phyloP scores from a whole-genome alignment of 2,888 invertebrate species.

The Noctua comes region DNA sequence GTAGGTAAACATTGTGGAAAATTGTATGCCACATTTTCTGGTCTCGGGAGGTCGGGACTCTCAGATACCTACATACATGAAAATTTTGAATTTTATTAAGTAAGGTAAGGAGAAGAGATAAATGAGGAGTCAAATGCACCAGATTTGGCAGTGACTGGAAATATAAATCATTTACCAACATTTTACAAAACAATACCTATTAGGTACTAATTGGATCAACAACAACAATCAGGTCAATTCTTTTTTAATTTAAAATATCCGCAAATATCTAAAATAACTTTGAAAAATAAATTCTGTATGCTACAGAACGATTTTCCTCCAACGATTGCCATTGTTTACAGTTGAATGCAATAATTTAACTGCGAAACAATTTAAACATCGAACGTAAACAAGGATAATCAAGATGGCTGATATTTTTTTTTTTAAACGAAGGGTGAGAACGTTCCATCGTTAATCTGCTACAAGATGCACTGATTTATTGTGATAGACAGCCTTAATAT shows the following conservation, averaged over 20 bases:
- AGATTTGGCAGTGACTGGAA: neutral
- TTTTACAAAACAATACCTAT: neutral
- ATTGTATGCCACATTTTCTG: neutral
- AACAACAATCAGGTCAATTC: slow-evolving; percentile 3
- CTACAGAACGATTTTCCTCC: slow-evolving; percentile 14
- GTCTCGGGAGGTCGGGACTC: neutral
- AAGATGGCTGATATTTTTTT: slow-evolving; percentile 12
- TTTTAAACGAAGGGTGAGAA: neutral
- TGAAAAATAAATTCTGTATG: slow-evolving; percentile 4
- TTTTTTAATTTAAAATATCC: neutral
- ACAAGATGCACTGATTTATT: slow-evolving; percentile 43
- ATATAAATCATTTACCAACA: neutral
- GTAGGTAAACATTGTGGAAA: neutral
- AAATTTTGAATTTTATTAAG: neutral
- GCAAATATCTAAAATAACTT: slow-evolving; percentile 19
- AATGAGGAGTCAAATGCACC: neutral
- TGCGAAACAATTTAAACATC: slow-evolving; percentile 15
- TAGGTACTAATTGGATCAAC: neutral
- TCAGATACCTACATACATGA: neutral
- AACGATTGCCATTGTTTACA: slow-evolving; percentile 27
- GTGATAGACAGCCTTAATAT: slow-evolving; percentile 52
- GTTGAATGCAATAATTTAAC: neutral
- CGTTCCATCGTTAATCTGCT: neutral
- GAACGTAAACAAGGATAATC: slow-evolving; percentile 24
- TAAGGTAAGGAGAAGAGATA: neutral